Evolutionary conservation across 2,888 invertebrate genomes (phyloP).

Genomic region (Lagria hirta): DNA sequence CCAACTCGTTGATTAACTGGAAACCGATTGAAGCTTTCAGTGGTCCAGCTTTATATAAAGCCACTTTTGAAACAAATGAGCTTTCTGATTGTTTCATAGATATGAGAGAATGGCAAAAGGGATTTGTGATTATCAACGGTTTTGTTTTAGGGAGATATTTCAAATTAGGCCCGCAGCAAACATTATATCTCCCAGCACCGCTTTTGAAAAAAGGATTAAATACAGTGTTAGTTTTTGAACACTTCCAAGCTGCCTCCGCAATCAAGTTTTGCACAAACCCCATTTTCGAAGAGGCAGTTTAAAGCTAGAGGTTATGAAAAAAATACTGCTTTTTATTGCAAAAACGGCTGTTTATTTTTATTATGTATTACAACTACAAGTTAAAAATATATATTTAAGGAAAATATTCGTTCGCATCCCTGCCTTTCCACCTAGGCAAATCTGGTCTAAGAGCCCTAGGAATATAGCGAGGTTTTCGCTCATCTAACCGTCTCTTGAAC

Average conservation of each 20-base stretch:
- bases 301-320: no score
- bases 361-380: background rate
- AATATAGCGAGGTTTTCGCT: constrained; percentile 68
- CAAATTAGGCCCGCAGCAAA: constrained; percentile 76
- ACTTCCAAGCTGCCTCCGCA: constrained; percentile 39
- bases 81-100: constrained; percentile 77
- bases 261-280: constrained; percentile 37
- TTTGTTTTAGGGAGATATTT: constrained; percentile 84
- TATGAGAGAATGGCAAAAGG: constrained; percentile 83
- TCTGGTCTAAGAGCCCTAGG: constrained; percentile 65
- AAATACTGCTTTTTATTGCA: no score
- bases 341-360: no score
- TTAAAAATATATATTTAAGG: constrained; percentile 55
- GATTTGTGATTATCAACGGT: constrained; percentile 80
- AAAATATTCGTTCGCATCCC: constrained; percentile 69
- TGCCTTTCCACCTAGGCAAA: constrained; percentile 63
- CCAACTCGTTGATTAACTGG: constrained; percentile 42
- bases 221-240: constrained; percentile 50
- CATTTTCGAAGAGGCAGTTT: constrained; percentile 37
- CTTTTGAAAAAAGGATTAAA: constrained; percentile 62
- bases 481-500: constrained; percentile 65
- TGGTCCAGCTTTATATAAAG: constrained; percentile 63
- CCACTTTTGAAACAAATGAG: constrained; percentile 54
- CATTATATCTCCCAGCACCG: constrained; percentile 79
- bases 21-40: constrained; percentile 74